Base-by-base conservation (phyloP, 2,797 vertebrate species). In the Nasua narica region DNA sequence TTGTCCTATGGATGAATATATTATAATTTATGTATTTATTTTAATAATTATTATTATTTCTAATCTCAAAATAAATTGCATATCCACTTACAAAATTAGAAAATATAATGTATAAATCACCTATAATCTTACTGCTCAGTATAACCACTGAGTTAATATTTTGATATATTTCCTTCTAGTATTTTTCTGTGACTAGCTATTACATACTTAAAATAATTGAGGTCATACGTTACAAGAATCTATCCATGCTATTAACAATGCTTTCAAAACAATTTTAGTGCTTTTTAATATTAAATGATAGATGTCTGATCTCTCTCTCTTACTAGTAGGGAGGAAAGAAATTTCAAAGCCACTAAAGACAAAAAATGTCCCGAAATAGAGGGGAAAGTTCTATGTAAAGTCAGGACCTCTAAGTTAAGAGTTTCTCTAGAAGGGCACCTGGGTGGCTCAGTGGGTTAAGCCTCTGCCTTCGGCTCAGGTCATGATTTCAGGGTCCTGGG, bases 21-120 rank as follows among this genome's bases (percentile, higher is more conserved):
- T 84, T 60, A 92, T 15, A 92, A 90, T 87, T 94, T 91, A 78
- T 92, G 52, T 90, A 92, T 94, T 97, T 97, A 95, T 94, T 85
- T 96, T 95, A 94, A 95, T 93, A 95, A 96, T 23, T 69, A 21
- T 79, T 90, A 56, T 76, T 50, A 92, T 79, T 96, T 95, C 88
- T 94, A 97, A 97, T 96, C 79, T 91, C n/a, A 87, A 96, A 97
- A 94, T 97, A 96, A 96, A 97, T 96, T 95, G 32, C 43, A 70
- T 87, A 46, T 91, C 86, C 91, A 89, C 90, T 97, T 97, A 81
- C 88, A 95, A 97, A 90, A 86, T 95, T 90, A 93, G 74, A 93
- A 78, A 94, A 46, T 62, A 15, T 81, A 86, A 92, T 56, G 21
- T 65, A 89, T 97, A 97, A 97, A 94, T 95, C 74, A 95, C 29